Evolutionary conservation across 2,888 invertebrate genomes (phyloP).

Genomic region (Lasiommata megera): DNA sequence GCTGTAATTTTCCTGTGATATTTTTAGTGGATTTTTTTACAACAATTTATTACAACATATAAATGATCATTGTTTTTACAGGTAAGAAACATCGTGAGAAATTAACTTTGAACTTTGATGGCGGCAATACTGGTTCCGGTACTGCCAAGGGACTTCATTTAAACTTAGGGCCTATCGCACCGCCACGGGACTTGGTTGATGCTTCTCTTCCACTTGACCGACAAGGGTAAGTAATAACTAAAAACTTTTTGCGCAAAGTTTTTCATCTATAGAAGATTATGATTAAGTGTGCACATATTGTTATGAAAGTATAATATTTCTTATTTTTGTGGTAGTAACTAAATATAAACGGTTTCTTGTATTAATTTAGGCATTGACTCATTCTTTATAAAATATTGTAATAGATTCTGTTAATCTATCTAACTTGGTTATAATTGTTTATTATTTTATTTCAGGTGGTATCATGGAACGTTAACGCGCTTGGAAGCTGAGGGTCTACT

Average conservation of each 20-base stretch:
- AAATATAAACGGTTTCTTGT: not conserved
- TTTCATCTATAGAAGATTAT: not conserved
- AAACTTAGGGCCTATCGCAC: conserved; percentile 85
- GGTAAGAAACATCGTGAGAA: conserved; percentile 84
- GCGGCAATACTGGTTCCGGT: conserved; percentile 70
- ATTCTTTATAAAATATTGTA: not conserved
- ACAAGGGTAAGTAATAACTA: conserved; percentile 86
- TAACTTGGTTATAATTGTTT: not conserved
- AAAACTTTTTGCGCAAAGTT: not conserved
- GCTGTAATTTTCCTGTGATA: too few species aligned
- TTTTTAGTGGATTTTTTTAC: too few species aligned
- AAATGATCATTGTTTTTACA: conserved; percentile 43
- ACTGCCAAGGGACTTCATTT: conserved; percentile 84
- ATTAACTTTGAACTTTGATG: conserved; percentile 87
- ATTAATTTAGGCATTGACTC: not conserved
- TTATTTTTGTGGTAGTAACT: not conserved
- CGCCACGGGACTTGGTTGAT: conserved; percentile 89
- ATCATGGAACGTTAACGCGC: conserved; percentile 95
- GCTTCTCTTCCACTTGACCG: conserved; percentile 90
- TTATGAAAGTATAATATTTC: not conserved
- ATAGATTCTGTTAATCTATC: not conserved
- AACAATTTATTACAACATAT: too few species aligned
- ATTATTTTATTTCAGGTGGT: conserved; percentile 85
- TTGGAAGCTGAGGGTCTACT: conserved; percentile 95
- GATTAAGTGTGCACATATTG: conserved; percentile 10